Conservation (phyloP, 2,888 invertebrate genomes). For the Chymomyza amoena region DNA sequence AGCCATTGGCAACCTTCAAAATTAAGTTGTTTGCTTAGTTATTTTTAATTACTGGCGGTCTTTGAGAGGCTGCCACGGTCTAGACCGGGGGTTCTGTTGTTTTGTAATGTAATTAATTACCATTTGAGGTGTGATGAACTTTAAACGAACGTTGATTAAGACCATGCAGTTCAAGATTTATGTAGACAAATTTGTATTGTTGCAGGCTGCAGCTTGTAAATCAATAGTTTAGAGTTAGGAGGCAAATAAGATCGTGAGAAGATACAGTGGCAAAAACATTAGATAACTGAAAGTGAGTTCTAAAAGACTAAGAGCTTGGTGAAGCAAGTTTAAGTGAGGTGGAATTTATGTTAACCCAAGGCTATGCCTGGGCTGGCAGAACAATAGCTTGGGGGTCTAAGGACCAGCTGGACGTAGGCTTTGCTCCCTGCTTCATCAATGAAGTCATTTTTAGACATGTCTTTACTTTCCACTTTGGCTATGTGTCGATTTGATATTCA, state of each 20-base stretch:
- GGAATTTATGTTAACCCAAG: too few species aligned
- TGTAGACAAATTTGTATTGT: constrained; percentile 34
- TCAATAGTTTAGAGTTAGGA: not conserved
- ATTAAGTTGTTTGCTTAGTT: constrained; percentile 65
- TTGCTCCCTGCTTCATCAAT: too few species aligned
- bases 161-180: constrained; percentile 21
- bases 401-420: too few species aligned
- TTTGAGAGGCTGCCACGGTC: constrained; percentile 17
- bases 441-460: too few species aligned
- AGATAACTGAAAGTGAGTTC: not conserved
- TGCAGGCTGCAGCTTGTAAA: not conserved
- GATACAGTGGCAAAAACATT: not conserved
- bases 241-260: constrained; percentile 6
- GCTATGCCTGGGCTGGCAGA: too few species aligned
- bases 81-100: constrained; percentile 12
- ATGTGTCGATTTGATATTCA: too few species aligned
- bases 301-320: not conserved
- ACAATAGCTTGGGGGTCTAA: too few species aligned
- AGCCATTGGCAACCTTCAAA: constrained; percentile 60
- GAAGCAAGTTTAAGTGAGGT: too few species aligned
- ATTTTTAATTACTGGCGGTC: constrained; percentile 53
- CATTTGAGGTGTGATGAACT: constrained; percentile 59
- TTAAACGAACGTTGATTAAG: constrained; percentile 50
- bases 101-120: constrained; percentile 65
- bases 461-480: too few species aligned